Conservation (phyloP, 92 coral and sea anemone genomes). For the Phymanthus crucifer region DNA sequence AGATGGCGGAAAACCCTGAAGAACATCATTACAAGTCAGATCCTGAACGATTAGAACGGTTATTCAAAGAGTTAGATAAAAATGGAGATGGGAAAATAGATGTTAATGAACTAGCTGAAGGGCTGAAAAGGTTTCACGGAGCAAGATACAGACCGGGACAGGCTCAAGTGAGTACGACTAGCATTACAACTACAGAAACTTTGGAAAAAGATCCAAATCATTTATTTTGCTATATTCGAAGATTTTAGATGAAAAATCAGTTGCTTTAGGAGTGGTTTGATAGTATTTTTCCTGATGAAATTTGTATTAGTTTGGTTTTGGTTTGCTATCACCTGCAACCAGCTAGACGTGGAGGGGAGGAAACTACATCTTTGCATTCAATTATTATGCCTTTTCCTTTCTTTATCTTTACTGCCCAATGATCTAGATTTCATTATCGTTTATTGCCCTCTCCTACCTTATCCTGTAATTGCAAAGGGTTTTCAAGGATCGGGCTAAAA, state of each 20-base stretch:
- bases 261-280: background rate
- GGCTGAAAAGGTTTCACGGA: conserved; percentile 76
- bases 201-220: background rate
- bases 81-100: conserved; percentile 97
- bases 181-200: background rate
- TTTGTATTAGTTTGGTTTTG: background rate
- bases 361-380: background rate
- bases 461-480: background rate
- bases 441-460: background rate
- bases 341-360: background rate
- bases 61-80: conserved; percentile 88
- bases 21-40: conserved; percentile 70
- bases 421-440: background rate
- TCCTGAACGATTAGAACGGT: conserved; percentile 70
- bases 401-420: background rate
- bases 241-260: background rate
- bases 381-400: background rate
- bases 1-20: conserved; percentile 70
- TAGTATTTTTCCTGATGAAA: background rate
- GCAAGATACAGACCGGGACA: conserved; percentile 88
- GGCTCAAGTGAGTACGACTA: conserved; percentile 70
- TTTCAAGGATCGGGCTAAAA: background rate
- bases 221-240: background rate
- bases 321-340: background rate
- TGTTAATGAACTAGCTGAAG: conserved; percentile 88